Percentiles rank a stretch among this genome's conserved stretches.
These are phyloP conservation scores for Lateolabrax maculatus DNA, from an alignment of 2,797 vertebrate species.

Conservation along the genomic window DNA sequence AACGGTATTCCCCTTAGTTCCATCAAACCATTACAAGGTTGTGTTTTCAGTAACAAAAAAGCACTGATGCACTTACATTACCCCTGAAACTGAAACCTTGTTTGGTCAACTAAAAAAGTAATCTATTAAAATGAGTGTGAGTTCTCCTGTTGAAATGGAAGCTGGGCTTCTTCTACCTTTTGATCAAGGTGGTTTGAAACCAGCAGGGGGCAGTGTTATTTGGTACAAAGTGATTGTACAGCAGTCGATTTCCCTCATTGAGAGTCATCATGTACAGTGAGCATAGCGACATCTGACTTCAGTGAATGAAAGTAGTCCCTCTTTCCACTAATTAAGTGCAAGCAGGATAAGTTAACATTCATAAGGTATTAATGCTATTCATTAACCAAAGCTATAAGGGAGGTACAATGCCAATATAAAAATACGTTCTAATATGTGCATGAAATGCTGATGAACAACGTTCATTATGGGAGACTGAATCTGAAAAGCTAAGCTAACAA, in stretches of 20 bases:
- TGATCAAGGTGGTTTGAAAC: constrained; percentile 36
- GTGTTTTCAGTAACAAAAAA: neutral
- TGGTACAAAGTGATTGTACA: constrained; percentile 67
- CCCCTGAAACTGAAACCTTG: neutral
- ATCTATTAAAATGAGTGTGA: neutral
- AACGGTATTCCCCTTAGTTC: constrained; percentile 3
- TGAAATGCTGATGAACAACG: constrained; percentile 54
- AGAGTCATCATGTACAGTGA: constrained; percentile 30
- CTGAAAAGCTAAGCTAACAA: neutral
- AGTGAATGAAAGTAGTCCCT: constrained; percentile 26
- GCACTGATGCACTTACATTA: neutral
- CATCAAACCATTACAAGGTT: neutral
- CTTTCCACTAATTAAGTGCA: constrained; percentile 11
- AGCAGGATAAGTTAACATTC: constrained; percentile 33
- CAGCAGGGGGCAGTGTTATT: constrained; percentile 82
- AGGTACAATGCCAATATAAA: constrained; percentile 19
- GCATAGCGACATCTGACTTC: constrained; percentile 13
- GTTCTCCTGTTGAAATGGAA: constrained; percentile 11
- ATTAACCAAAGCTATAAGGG: constrained; percentile 9
- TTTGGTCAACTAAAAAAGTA: neutral
- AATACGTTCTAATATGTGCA: constrained; percentile 26
- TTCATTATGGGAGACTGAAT: constrained; percentile 27
- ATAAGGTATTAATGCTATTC: neutral
- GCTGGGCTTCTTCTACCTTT: constrained; percentile 23
- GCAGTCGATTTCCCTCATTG: constrained; percentile 35